Evolutionary conservation across 2,888 invertebrate genomes (phyloP), one percentile per base, ranked within the genome.

Genomic region (Melolontha melolontha): DNA sequence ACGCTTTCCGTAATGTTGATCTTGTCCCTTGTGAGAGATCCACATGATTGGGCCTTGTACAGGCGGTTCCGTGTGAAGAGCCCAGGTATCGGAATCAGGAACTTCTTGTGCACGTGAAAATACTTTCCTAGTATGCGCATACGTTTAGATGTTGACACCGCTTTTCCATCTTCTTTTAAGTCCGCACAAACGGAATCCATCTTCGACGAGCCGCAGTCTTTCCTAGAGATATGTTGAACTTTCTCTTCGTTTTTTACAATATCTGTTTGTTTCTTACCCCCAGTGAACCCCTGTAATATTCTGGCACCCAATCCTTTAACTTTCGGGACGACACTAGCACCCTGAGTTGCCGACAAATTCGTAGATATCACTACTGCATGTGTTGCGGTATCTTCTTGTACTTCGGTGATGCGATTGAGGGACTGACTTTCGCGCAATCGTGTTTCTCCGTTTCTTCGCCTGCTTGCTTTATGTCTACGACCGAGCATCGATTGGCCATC

Each of bases 381-480:
- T 54, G 74, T 70, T 41, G 80, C 76, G 44, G 84, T 88, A 64
- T 90, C 91, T 81, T 93, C 93, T 82, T 93, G 93, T 73, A 93
- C 93, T 84, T 94, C 94, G 12, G 93, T 93, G 72, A 94, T 94
- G 72, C 94, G 88, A 82, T 94, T 94, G 70, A 94, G 84, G 27
- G 94, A 94, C 79, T 94, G 93, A 75, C 93, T 93, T 84, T 94
- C 94, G 8, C 94, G 87, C 66, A 94, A 83, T 14, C 87, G 81
- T 1, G 90, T 89, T 75, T 91, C 90, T 0, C 89, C 87, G n/a
- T 86, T 85, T 74, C 88, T 81, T 73, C 88, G 82, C 67, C 88
- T 80, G 14, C 87, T 86, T 0, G 86, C 81, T 72, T 87, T 85
- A 76, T 87, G 88, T 47, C 87, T 81, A 39, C 87, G 82, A 0